Conservation (phyloP, 2,113 vertebrate species). For the Callionymus lyra region DNA sequence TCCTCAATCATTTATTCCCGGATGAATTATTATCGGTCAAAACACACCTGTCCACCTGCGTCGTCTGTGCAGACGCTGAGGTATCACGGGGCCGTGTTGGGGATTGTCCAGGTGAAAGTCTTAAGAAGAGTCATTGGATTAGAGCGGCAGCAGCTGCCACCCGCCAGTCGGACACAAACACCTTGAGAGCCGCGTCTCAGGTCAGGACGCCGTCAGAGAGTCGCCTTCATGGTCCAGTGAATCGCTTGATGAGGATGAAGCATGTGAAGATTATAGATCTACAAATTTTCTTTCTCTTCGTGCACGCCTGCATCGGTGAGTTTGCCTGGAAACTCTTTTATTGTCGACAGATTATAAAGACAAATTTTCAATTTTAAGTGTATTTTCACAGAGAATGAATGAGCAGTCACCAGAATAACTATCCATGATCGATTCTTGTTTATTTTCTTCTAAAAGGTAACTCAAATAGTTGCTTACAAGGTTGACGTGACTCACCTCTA, state of each 20-base stretch:
- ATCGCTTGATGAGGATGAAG: conserved; percentile 71
- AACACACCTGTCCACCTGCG: too few species aligned
- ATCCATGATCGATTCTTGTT: too few species aligned
- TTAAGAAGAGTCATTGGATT: conserved; percentile 84
- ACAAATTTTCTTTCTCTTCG: conserved; percentile 66
- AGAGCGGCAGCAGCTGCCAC: conserved; percentile 71
- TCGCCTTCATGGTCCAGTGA: conserved; percentile 39
- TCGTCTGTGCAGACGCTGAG: too few species aligned
- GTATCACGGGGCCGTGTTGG: neutral
- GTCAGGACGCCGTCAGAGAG: conserved; percentile 23
- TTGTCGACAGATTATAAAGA: too few species aligned
- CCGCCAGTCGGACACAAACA: conserved; percentile 38
- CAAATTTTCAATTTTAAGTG: too few species aligned
- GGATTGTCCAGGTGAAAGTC: conserved; percentile 38
- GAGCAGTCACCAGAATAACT: too few species aligned
- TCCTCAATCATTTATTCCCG: too few species aligned
- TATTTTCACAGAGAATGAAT: too few species aligned
- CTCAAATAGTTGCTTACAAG: conserved; percentile 20
- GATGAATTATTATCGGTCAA: too few species aligned
- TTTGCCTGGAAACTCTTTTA: too few species aligned
- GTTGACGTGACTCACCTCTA: conserved; percentile 45
- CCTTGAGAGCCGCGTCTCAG: conserved; percentile 41
- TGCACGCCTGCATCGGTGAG: conserved; percentile 80
- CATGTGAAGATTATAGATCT: conserved; percentile 51
- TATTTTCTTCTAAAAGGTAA: too few species aligned